phyloP scores from a whole-genome alignment of 23 tunicate species.

The Styela clava region DNA sequence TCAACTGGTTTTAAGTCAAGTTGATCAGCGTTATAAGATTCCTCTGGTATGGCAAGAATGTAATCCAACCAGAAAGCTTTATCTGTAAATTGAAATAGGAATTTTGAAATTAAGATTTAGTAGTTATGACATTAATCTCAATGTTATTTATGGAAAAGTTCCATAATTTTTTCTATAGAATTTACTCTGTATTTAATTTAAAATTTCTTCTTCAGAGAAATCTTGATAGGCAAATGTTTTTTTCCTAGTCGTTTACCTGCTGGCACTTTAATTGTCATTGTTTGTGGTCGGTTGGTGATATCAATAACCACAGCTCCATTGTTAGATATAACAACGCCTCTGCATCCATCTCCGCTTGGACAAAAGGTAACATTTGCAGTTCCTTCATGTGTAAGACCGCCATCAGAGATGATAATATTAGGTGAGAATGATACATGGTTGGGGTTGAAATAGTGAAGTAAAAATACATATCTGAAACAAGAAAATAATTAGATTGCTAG shows the following conservation, averaged over 20 bases:
- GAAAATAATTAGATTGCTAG: too few species aligned
- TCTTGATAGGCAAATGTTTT: too few species aligned
- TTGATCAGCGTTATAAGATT: conserved; percentile 39
- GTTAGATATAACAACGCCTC: conserved; percentile 57
- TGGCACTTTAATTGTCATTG: conserved; percentile 58
- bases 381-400: conserved; percentile 46
- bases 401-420: conserved; percentile 41
- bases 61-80: conserved; percentile 72
- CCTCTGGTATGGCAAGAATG: conserved; percentile 77
- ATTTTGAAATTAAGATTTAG: background rate
- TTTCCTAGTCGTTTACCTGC: too few species aligned
- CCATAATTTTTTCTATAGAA: too few species aligned
- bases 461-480: conserved; percentile 58
- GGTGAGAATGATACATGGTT: conserved; percentile 50
- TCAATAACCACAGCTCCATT: conserved; percentile 50
- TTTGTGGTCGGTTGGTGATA: conserved; percentile 58
- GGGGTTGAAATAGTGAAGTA: conserved; percentile 81
- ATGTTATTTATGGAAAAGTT: too few species aligned
- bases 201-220: too few species aligned
- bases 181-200: too few species aligned
- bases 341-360: conserved; percentile 74
- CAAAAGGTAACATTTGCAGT: conserved; percentile 56
- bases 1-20: conserved; percentile 56
- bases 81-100: conserved; percentile 24
- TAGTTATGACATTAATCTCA: too few species aligned